Conservation (phyloP, 2,888 invertebrate species). For the Euzophera pinguis region DNA sequence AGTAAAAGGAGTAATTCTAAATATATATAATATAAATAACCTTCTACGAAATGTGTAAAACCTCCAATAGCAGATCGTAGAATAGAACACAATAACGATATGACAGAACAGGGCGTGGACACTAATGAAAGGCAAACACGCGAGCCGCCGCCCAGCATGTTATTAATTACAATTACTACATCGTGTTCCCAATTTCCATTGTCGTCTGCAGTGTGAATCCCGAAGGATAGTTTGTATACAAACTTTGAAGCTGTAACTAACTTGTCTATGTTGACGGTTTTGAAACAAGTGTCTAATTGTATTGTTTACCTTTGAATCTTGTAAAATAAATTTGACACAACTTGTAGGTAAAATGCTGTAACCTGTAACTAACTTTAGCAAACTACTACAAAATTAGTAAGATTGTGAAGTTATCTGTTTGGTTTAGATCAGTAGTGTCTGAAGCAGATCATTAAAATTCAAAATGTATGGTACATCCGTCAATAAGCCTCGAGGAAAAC, state of each 20-base stretch:
- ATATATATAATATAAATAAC: too few species aligned
- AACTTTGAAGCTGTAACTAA: neutral
- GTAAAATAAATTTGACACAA: too few species aligned
- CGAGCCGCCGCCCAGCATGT: slow-evolving; percentile 49
- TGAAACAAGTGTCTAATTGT: neutral
- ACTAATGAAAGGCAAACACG: slow-evolving; percentile 74
- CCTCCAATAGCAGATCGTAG: slow-evolving; percentile 23
- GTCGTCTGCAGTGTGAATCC: neutral
- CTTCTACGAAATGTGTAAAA: neutral
- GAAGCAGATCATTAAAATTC: too few species aligned
- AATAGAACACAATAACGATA: slow-evolving; percentile 35
- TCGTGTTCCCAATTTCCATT: slow-evolving; percentile 16
- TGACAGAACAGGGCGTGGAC: slow-evolving; percentile 52
- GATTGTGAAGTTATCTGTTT: too few species aligned
- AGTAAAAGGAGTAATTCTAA: too few species aligned
- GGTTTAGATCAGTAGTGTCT: too few species aligned
- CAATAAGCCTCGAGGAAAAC: too few species aligned
- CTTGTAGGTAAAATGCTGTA: too few species aligned
- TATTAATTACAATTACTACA: slow-evolving; percentile 43
- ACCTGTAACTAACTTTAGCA: too few species aligned
- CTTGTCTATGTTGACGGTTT: neutral
- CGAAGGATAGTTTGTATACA: neutral
- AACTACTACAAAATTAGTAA: too few species aligned
- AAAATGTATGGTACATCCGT: too few species aligned
- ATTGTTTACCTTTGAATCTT: too few species aligned